phyloP scores from a whole-genome alignment of 2,113 vertebrate genomes.

The Bambusicola thoracicus region DNA sequence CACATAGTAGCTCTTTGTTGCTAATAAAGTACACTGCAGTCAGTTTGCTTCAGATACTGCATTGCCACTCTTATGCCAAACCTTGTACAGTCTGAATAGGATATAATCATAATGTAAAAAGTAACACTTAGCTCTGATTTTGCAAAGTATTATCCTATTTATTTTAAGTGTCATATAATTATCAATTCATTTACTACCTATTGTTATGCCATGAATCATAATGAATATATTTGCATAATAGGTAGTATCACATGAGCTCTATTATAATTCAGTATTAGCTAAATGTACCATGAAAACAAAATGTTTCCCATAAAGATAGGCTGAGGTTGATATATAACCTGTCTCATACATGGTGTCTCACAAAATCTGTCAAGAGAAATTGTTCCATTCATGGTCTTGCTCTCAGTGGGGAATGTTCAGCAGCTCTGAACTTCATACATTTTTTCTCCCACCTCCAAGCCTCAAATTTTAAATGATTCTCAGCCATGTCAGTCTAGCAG shows the following conservation, averaged over 20 bases:
- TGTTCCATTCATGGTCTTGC: background rate
- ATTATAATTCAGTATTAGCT: slow-evolving; percentile 77
- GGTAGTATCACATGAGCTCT: slow-evolving; percentile 72
- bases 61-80: background rate
- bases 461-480: background rate
- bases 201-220: slow-evolving; percentile 77
- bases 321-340: slow-evolving; percentile 38
- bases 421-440: background rate
- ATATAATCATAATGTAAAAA: background rate
- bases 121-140: slow-evolving; percentile 59
- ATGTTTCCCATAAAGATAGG: slow-evolving; percentile 57
- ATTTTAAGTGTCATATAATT: slow-evolving; percentile 80
- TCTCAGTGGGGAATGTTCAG: background rate
- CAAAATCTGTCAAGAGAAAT: background rate
- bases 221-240: slow-evolving; percentile 80
- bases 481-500: background rate
- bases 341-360: background rate
- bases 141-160: slow-evolving; percentile 73
- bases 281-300: slow-evolving; percentile 79
- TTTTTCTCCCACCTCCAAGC: background rate
- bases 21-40: background rate
- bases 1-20: background rate
- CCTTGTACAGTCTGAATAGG: background rate
- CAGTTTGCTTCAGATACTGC: background rate
- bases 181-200: slow-evolving; percentile 78